Evolutionary conservation across 2,888 invertebrate species (phyloP), one percentile per base, ranked within the genome.

Genomic region (Trissolcus brochymenae): DNA sequence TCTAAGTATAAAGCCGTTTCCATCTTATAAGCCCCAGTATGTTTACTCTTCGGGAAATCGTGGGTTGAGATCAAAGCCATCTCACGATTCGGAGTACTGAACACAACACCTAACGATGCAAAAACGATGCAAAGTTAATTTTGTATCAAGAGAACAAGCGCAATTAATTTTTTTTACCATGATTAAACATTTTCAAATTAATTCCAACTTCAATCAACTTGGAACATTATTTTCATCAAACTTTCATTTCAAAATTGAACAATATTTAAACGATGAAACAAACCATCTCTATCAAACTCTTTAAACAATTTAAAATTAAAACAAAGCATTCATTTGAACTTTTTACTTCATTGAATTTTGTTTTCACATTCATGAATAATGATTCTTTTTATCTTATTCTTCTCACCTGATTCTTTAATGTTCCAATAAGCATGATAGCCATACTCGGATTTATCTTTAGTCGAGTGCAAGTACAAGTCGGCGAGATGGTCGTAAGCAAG

Each of bases 361-460:
- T 25, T 25, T 25, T 25, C 19, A 19, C 1, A 6, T 21, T 21
- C 2, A 25, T 25, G 6, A 25, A 25, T 25, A 25, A 6, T 25
- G 4, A 9, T 7, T 35, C 0, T 35, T 11, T 35, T 35, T 35
- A 6, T 35, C 0, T 35, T 11, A 6, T 35, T 35, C 11, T 9
- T 9, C 11, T 35, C 81, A 91, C 93, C 92, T 82, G 93, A 92
- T 80, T 91, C 90, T 11, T 91, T 92, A 0, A 94, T 93, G 60
- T 93, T 92, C 67, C 92, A 87, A 87, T 93, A 94, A 0, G 93
- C 88, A 67, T 93, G 92, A 65, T 94, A 91, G 80, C 94, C 93
- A 87, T 95, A 95, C 81, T 95, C 94, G 78, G 92, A 91, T 80
- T 94, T 93, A 35, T 93, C 93, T 78, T 93, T 92, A 1, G 91